Percentiles rank a stretch among this genome's conserved stretches.
These are phyloP conservation scores for Drosophila gunungcola DNA, from an alignment of 1,140 invertebrate genomes.

Conservation along the genomic window DNA sequence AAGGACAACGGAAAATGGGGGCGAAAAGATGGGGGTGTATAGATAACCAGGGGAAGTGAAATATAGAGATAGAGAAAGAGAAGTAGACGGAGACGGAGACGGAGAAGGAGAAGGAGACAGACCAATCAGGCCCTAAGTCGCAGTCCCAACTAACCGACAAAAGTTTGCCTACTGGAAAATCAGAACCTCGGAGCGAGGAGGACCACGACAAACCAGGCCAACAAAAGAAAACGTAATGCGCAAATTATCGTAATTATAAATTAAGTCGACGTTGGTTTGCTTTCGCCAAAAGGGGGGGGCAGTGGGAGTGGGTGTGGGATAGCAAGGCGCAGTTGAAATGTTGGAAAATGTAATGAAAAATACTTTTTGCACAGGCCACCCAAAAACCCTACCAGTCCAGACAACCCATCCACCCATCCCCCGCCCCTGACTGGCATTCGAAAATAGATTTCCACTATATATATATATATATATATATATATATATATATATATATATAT, in stretches of 20 bases:
- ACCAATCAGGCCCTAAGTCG: constrained; percentile 48
- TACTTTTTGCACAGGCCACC: constrained; percentile 54
- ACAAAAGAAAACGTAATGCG: constrained; percentile 83
- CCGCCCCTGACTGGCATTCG: constrained; percentile 63
- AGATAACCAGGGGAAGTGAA: neutral
- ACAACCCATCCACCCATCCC: constrained; percentile 5
- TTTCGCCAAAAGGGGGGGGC: neutral
- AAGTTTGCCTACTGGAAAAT: constrained; percentile 47
- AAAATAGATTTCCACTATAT: constrained; percentile 79
- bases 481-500: constrained; percentile 49
- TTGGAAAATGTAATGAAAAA: constrained; percentile 76
- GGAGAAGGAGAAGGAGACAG: neutral
- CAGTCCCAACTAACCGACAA: constrained; percentile 65
- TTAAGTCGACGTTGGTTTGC: constrained; percentile 77
- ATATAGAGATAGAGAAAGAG: neutral
- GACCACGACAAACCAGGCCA: constrained; percentile 35
- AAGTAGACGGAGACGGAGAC: neutral
- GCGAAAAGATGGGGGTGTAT: constrained; percentile 1
- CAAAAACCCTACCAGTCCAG: neutral
- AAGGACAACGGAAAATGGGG: constrained; percentile 65
- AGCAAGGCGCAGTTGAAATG: constrained; percentile 14
- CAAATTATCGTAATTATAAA: constrained; percentile 84
- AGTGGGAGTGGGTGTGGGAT: neutral
- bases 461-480: constrained; percentile 42
- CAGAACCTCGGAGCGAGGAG: neutral